Percentiles rank a stretch among this genome's conserved stretches.
Evolutionary conservation across 2,113 vertebrate genomes (phyloP).

Genomic region (Illadopsis cleaveri): DNA sequence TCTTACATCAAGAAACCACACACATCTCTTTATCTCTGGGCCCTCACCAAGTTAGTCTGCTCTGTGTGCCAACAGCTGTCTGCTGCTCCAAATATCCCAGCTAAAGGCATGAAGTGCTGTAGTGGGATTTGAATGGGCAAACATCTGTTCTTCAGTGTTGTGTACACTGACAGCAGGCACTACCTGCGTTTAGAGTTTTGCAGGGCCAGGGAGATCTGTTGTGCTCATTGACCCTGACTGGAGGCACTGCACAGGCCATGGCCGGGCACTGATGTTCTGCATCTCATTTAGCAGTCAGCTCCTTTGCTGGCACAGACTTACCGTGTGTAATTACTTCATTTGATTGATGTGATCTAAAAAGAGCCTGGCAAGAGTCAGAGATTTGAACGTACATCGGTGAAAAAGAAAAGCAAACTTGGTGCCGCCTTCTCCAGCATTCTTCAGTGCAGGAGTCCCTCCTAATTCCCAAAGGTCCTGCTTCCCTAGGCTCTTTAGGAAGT

Average conservation of each 20-base stretch:
- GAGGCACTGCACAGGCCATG: not conserved
- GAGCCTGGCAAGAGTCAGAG: not conserved
- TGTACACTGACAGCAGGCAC: not conserved
- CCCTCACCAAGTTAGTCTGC: not conserved
- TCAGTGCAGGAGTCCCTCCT: not conserved
- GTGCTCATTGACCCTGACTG: not conserved
- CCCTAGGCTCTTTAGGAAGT: not conserved
- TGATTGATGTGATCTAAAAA: not conserved
- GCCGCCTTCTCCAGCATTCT: not conserved
- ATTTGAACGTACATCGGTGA: not conserved
- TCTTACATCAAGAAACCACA: not conserved
- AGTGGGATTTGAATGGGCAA: not conserved
- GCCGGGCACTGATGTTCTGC: not conserved
- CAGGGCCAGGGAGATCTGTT: not conserved
- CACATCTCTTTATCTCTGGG: not conserved
- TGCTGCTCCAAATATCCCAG: not conserved
- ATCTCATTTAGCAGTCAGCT: not conserved
- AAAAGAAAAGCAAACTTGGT: not conserved
- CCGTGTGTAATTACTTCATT: not conserved
- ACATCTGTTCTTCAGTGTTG: not conserved
- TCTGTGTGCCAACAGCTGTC: not conserved
- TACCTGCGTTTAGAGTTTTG: not conserved
- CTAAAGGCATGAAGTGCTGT: not conserved
- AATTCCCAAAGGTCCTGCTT: not conserved
- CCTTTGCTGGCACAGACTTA: not conserved